Evolutionary conservation across 1,140 invertebrate species (phyloP), one percentile per base, ranked within the genome.

Genomic region (Tyrophagus putrescentiae): DNA sequence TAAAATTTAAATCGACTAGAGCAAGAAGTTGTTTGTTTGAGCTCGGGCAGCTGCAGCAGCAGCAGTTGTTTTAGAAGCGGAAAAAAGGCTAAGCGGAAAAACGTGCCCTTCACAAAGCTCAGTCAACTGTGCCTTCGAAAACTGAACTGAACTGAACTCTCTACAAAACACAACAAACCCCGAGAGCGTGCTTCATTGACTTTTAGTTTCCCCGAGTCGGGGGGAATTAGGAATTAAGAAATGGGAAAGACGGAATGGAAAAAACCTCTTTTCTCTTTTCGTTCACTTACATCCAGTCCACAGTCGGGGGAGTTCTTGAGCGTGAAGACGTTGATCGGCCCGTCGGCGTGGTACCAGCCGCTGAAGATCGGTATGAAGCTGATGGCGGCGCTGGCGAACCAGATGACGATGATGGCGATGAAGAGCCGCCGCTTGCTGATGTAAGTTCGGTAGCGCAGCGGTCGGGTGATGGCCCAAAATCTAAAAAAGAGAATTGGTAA

Each of bases 351-450:
- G 70, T 87, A 85, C 73, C 91, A 92, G 36, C 87, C 88, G 57
- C 91, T 76, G 65, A 91, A 85, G 42, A 93, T 77, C 0, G 89
- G 87, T 13, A 87, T 86, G 60, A 93, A 73, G 48, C 85, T 89
- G 64, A 93, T 89, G 68, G 85, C 87, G 5, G 85, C 85, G 0
- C 88, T 87, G 32, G 82, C 81, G 63, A 87, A 73, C 90, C 90
- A 94, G 31, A 93, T 88, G n/a, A 86, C 72, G 39, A 82, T 78
- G 44, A 93, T 84, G 70, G 87, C 88, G 39, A 84, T 73, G 60
- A 85, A 79, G 81, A 91, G 90, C 44, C 87, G 78, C 48, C 79
- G 77, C 0, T 85, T 85, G 1, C 87, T 89, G 57, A 87, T 78
- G 69, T 87, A 87, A 3, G 87, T 84, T 7, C 85, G 85, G 70